Base-by-base conservation (phyloP, 2,113 vertebrate species). In the Brienomyrus longianalis region DNA sequence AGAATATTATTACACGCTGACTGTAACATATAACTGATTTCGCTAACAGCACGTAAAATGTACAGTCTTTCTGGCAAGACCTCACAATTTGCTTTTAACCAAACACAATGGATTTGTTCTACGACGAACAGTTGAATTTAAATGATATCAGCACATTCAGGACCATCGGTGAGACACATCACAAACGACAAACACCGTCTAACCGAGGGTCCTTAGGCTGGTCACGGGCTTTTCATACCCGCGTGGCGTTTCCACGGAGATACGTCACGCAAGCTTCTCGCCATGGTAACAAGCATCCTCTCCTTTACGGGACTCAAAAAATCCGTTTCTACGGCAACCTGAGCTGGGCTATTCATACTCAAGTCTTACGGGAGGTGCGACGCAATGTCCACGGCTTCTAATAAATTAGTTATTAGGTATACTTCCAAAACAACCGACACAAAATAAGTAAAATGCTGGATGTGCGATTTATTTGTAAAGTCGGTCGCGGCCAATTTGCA, bases 311-410 rank as follows among this genome's bases (percentile, higher is more conserved):
- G 89, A 92, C 88, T 90, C 88, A 74, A 90, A 90, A 86, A 10
- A 23, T 89, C 90, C 92, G 96, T 96, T 95, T 92, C 95, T 93
- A 95, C 95, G 92, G 94, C 91, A 94, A 95, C 93, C 23, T 80
- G 74, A 91, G 90, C 54, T 54, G 86, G 93, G 90, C 91, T 92
- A 87, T 91, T 88, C 91, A 86, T 90, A 62, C 90, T n/a, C 4
- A 31, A 21, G 23, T 89, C 56, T 92, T 88, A 77, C 90, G 43
- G 89, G 62, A 88, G 27, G 89, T 87, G 88, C 88, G 52, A 88
- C 50, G 35, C 80, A 89, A 86, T 90, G 77, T 89, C 88, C 74
- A 48, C 35, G 74, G 45, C 89, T 90, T 48, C 10, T 50, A 52
- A 83, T 19, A 86, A 84, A 84, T n/a, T 39, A 11, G 83, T 48